A percentile compares a stretch with the other conserved stretches of the same genome.
Evolutionary conservation across 2,113 vertebrate species (phyloP).

Genomic region (Sprattus sprattus): DNA sequence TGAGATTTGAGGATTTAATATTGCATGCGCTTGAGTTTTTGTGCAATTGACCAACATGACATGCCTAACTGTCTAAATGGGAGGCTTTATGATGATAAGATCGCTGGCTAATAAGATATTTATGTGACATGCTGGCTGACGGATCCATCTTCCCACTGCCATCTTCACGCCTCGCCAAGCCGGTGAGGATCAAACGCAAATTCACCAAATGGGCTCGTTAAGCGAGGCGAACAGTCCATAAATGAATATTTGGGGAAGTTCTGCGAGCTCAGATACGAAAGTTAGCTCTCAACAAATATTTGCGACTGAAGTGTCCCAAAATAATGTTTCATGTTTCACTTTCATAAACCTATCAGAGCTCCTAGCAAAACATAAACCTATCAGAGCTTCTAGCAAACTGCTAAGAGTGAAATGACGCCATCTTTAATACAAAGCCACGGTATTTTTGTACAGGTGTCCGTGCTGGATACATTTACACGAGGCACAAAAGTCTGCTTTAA

Average conservation of each 20-base stretch:
- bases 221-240: conserved; percentile 74
- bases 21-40: conserved; percentile 73
- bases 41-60: conserved; percentile 82
- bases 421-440: neutral
- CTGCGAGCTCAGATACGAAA: conserved; percentile 33
- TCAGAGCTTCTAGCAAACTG: neutral
- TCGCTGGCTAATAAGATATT: conserved; percentile 96
- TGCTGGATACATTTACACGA: neutral
- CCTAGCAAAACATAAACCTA: neutral
- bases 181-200: conserved; percentile 73
- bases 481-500: conserved; percentile 19
- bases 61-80: conserved; percentile 88
- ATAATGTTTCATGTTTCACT: conserved; percentile 1
- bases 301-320: neutral
- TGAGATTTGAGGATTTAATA: conserved; percentile 71
- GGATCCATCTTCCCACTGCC: conserved; percentile 72
- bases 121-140: conserved; percentile 91
- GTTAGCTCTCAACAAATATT: conserved; percentile 30
- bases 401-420: neutral
- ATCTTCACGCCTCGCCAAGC: conserved; percentile 66
- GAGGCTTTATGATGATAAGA: conserved; percentile 90
- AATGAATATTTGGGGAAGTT: conserved; percentile 58
- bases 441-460: conserved; percentile 6
- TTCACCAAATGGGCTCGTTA: conserved; percentile 75
- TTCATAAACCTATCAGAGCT: neutral